Evolutionary conservation across 2,797 vertebrate genomes (phyloP).

Genomic region (Capromys pilorides): DNA sequence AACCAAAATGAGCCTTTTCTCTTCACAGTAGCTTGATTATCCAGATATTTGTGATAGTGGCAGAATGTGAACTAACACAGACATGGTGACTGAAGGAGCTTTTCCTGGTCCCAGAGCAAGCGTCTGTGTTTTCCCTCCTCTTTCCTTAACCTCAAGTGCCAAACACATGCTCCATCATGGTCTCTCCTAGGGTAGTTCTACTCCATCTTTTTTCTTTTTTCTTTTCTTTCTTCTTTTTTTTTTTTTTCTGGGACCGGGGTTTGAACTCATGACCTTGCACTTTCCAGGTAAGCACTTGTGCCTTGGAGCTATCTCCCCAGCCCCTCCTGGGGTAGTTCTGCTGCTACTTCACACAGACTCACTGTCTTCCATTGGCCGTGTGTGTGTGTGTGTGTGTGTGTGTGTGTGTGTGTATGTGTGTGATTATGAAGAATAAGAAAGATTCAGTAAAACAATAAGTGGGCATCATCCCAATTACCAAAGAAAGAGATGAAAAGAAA

Average conservation of each 20-base stretch:
- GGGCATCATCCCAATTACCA: not conserved
- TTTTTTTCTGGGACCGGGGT: too few relatives aligned
- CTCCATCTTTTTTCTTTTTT: too few relatives aligned
- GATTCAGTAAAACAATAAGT: slow-evolving; percentile 18
- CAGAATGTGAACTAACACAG: not conserved
- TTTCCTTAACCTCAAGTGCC: not conserved
- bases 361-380: not conserved
- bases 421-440: slow-evolving; percentile 44
- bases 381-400: not conserved
- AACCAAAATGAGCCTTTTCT: not conserved
- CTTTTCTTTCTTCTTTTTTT: too few relatives aligned
- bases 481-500: not conserved
- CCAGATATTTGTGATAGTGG: not conserved
- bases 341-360: not conserved
- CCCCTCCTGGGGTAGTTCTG: not conserved
- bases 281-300: too few relatives aligned
- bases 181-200: too few relatives aligned
- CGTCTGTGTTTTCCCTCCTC: not conserved
- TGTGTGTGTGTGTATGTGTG: not conserved
- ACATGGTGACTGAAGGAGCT: not conserved
- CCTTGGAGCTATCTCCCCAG: too few relatives aligned
- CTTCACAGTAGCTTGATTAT: not conserved
- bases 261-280: too few relatives aligned
- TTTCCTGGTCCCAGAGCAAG: not conserved
- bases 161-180: not conserved